Conservation (phyloP, 2,797 vertebrate species). For the Crossoptilon crossoptilon region DNA sequence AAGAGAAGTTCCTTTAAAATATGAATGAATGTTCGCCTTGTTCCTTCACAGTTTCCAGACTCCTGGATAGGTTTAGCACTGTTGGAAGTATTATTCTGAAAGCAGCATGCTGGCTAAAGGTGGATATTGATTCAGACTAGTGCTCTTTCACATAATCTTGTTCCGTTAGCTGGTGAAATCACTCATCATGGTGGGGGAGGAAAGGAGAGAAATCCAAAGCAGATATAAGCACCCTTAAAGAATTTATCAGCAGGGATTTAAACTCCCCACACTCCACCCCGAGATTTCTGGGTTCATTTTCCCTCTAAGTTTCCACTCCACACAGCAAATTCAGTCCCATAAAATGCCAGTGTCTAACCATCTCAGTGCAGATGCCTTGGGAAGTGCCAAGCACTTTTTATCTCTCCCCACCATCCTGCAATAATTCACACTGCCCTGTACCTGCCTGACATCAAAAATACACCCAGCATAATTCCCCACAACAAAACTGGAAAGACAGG, state of each 20-base stretch:
- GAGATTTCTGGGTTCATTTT: neutral
- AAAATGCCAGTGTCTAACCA: neutral
- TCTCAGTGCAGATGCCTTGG: neutral
- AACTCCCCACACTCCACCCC: neutral
- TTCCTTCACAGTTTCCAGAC: neutral
- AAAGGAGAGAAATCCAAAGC: neutral
- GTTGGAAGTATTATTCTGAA: neutral
- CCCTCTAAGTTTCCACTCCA: neutral
- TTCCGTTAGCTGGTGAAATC: neutral
- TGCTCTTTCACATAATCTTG: neutral
- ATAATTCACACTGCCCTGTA: neutral
- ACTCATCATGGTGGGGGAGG: neutral
- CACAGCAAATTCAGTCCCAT: neutral
- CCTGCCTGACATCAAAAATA: neutral
- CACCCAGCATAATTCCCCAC: neutral
- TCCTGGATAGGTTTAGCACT: neutral
- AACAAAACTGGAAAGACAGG: neutral
- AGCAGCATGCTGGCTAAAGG: neutral
- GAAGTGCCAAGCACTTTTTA: neutral
- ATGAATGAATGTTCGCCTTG: neutral
- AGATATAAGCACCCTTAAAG: neutral
- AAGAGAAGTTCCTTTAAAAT: slow-evolving; percentile 6
- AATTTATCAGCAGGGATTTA: neutral
- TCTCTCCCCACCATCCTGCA: neutral
- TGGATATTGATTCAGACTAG: neutral